Percentiles rank a stretch among this genome's conserved stretches.
These are phyloP conservation scores for Anas flavirostris DNA, from an alignment of 2,797 vertebrate species.

Conservation along the genomic window DNA sequence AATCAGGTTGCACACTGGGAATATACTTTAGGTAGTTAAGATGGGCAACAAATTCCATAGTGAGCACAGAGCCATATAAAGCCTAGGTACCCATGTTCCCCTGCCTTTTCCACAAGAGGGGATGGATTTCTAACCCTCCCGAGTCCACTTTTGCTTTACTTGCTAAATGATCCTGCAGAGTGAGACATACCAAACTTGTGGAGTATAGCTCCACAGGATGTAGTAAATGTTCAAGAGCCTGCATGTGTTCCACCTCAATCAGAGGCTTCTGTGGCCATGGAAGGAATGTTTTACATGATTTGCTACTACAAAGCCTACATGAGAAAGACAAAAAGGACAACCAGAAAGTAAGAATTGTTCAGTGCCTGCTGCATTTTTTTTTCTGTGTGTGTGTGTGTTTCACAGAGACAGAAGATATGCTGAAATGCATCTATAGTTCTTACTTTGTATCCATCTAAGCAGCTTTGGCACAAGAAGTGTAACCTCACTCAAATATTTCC, in stretches of 20 bases:
- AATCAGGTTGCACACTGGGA: neutral
- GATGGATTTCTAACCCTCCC: neutral
- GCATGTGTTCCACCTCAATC: neutral
- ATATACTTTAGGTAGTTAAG: neutral
- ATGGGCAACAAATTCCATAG: neutral
- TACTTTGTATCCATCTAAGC: neutral
- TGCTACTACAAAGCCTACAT: neutral
- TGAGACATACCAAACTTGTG: neutral
- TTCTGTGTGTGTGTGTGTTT: neutral
- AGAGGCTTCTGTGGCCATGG: neutral
- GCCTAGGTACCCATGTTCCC: neutral
- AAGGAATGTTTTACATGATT: neutral
- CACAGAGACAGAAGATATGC: neutral
- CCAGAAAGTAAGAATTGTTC: neutral
- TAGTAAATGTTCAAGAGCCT: neutral
- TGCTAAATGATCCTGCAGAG: slow-evolving; percentile 42
- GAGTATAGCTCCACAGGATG: slow-evolving; percentile 19
- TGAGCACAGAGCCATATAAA: neutral
- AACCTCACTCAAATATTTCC: neutral
- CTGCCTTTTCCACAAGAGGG: neutral
- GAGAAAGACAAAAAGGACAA: neutral
- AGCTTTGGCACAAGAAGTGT: neutral
- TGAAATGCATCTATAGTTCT: neutral
- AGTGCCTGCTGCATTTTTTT: neutral
- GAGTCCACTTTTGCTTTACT: neutral